Percentiles rank a stretch among this genome's conserved stretches.
Conservation (phyloP, 2,888 invertebrate genomes). For the Loripinus fragilis region DNA sequence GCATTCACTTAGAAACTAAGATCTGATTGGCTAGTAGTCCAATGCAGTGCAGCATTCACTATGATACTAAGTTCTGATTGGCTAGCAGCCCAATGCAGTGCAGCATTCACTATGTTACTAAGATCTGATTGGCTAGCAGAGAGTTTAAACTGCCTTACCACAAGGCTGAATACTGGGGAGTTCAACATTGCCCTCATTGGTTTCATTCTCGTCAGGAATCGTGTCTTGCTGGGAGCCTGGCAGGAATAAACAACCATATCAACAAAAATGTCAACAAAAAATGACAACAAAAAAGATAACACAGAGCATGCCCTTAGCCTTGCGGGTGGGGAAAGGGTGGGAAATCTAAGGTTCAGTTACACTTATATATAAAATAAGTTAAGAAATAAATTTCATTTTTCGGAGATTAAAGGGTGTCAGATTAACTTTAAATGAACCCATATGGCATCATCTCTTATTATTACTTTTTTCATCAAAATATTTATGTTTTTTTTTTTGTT, state of each 20-base stretch:
- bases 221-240: conserved; percentile 5
- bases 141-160: conserved; percentile 14
- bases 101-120: neutral
- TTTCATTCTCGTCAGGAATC: neutral
- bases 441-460: too few relatives aligned
- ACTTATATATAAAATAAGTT: too few relatives aligned
- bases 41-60: neutral
- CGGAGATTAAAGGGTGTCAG: too few relatives aligned
- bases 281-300: neutral
- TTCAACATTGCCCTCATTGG: neutral
- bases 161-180: neutral
- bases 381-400: too few relatives aligned
- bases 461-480: too few relatives aligned
- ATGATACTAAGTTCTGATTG: neutral
- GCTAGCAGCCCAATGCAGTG: neutral
- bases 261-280: too few relatives aligned
- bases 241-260: conserved; percentile 7
- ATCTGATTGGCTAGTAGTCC: neutral
- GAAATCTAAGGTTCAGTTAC: neutral
- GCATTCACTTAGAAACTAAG: neutral
- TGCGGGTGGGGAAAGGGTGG: neutral
- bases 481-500: too few relatives aligned
- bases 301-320: conserved; percentile 12
- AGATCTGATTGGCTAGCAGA: conserved; percentile 11
- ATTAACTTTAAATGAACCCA: too few relatives aligned